These are phyloP conservation scores for Drosophila heteroneura DNA, from an alignment of 2,888 invertebrate species.

Conservation along the genomic window DNA sequence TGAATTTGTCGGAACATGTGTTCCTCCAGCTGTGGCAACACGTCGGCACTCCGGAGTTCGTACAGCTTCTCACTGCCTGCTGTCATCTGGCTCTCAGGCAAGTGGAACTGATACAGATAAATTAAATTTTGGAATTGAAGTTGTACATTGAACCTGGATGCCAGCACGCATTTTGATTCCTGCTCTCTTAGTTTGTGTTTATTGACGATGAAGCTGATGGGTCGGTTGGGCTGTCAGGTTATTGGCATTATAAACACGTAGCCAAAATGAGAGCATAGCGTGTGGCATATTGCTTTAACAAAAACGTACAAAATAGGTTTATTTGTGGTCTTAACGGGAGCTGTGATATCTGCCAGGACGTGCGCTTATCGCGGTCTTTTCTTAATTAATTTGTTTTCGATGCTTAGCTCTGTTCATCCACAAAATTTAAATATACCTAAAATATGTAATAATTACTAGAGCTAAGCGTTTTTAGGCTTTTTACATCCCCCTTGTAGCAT, in stretches of 20 bases:
- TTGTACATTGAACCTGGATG: slow-evolving; percentile 66
- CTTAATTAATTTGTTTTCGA: background rate
- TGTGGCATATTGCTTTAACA: slow-evolving; percentile 58
- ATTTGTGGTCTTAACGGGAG: slow-evolving; percentile 65
- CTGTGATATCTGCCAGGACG: slow-evolving; percentile 35
- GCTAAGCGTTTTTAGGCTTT: background rate
- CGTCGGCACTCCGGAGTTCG: slow-evolving; percentile 10
- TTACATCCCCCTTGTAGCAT: background rate
- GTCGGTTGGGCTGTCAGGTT: slow-evolving; percentile 27
- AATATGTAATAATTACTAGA: background rate
- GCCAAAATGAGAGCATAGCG: slow-evolving; percentile 38
- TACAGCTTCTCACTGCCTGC: slow-evolving; percentile 14
- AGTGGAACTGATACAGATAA: slow-evolving; percentile 80
- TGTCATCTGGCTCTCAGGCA: slow-evolving; percentile 27
- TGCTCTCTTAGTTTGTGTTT: slow-evolving; percentile 50
- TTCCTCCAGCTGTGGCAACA: slow-evolving; percentile 66
- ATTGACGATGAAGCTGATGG: slow-evolving; percentile 25
- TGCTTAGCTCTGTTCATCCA: background rate
- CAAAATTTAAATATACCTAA: background rate
- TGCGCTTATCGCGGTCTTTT: background rate
- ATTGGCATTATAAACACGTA: slow-evolving; percentile 78
- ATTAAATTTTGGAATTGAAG: slow-evolving; percentile 67
- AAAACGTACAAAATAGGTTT: slow-evolving; percentile 71
- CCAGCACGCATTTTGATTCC: slow-evolving; percentile 76
- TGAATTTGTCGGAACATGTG: slow-evolving; percentile 81